Evolutionary conservation across 2,113 vertebrate genomes (phyloP).

Genomic region (Myiagra hebetior): DNA sequence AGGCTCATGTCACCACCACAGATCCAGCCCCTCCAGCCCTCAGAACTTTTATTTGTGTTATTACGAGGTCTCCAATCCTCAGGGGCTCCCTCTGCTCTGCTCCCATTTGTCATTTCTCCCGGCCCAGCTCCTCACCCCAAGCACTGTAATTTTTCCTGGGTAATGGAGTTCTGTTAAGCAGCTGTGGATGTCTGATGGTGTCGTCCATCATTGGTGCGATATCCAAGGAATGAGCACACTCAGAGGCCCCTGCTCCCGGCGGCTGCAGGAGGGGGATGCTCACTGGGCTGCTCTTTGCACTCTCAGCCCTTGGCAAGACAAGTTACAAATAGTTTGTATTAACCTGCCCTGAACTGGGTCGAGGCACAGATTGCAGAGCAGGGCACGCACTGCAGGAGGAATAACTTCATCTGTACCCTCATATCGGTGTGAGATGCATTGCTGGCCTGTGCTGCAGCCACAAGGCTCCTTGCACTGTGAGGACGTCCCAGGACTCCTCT

Average conservation of each 20-base stretch:
- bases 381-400: not conserved
- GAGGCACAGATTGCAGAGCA: not conserved
- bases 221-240: not conserved
- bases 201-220: not conserved
- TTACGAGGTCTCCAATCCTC: not conserved
- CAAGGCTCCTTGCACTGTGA: not conserved
- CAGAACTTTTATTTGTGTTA: not conserved
- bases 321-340: not conserved
- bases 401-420: not conserved
- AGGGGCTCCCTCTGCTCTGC: not conserved
- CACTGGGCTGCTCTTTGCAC: not conserved
- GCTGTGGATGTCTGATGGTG: not conserved
- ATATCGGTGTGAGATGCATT: accelerated
- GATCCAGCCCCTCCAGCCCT: not conserved
- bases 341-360: not conserved
- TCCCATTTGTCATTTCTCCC: not conserved
- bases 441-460: not conserved
- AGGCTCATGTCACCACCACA: not conserved
- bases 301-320: not conserved
- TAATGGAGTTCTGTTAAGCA: not conserved
- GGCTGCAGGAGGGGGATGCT: not conserved
- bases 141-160: not conserved
- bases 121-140: not conserved
- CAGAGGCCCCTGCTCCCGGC: not conserved
- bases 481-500: not conserved